phyloP scores from a whole-genome alignment of 2,797 vertebrate species.

The Lepus townsendii region DNA sequence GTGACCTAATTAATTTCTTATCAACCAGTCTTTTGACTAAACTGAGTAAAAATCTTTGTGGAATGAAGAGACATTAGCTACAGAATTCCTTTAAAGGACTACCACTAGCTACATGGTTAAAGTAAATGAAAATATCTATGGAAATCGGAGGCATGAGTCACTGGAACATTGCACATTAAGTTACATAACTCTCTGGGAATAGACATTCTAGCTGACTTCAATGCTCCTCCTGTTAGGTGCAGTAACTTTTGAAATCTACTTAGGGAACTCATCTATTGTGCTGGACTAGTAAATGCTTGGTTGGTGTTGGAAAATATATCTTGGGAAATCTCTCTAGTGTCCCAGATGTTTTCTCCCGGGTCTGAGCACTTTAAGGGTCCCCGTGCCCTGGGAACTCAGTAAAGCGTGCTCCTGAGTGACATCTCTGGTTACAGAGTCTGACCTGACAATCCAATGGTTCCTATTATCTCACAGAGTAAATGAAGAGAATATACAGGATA shows the following conservation, averaged over 20 bases:
- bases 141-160: neutral
- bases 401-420: neutral
- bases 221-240: neutral
- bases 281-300: neutral
- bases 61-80: neutral
- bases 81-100: neutral
- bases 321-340: neutral
- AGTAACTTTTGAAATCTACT: neutral
- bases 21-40: neutral
- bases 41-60: neutral
- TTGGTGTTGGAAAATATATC: neutral
- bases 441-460: neutral
- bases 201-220: neutral
- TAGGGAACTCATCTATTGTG: neutral
- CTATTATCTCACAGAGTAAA: conserved; percentile 18
- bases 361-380: neutral
- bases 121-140: neutral
- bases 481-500: neutral
- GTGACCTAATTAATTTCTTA: neutral
- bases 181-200: neutral
- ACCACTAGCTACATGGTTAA: neutral
- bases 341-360: neutral
- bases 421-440: neutral
- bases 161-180: neutral
- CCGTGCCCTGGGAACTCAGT: neutral